Evolutionary conservation across 2,113 vertebrate species (phyloP), one percentile per base, ranked within the genome.

Genomic region (Gadus chalcogrammus): DNA sequence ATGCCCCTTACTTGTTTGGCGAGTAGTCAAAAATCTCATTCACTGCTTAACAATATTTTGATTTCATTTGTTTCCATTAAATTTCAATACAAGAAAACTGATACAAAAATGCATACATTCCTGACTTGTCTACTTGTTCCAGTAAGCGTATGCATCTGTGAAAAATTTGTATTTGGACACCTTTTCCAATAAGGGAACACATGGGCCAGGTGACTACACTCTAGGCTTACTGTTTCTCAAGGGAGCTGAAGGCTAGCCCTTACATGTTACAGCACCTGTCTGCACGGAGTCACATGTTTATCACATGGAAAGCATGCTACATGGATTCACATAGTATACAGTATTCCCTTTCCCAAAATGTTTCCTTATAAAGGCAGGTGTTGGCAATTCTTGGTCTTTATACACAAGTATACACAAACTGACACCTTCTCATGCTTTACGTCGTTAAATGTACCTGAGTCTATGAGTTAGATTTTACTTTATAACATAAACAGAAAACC

Each of bases 121-220:
- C n/a, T 20, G 60, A 61, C 11, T 13, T 61, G 60, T 66, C 24
- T 71, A 38, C 63, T n/a, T 11, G 4, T 66, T 48, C 8, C 2
- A 5, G 55, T 56, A 42, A 42, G 38, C 56, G 53, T 63, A 58
- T 71, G 28, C 28, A 15, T 81, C 67, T 27, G 20, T 75, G n/a
- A 9, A 58, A 3, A 58, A 58, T 58, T 2, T 58, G 55, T 58
- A 5, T 48, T 48, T 5, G 42, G 42, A 55, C 65, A 75, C 70
- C 71, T 7, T 75, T 66, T 79, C 82, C 79, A 82, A 79, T 82
- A 83, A 82, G 62, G 72, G 78, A 67, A 81, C n/a, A 22, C 66
- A 76, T 72, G 74, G 61, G 76, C 63, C 77, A 79, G 70, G 67
- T 68, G 60, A 79, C 73, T 77, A 67, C 71, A 22, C 15, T 22